Base-by-base conservation (phyloP, 1,140 invertebrate genomes). In the Nebria ingens region DNA sequence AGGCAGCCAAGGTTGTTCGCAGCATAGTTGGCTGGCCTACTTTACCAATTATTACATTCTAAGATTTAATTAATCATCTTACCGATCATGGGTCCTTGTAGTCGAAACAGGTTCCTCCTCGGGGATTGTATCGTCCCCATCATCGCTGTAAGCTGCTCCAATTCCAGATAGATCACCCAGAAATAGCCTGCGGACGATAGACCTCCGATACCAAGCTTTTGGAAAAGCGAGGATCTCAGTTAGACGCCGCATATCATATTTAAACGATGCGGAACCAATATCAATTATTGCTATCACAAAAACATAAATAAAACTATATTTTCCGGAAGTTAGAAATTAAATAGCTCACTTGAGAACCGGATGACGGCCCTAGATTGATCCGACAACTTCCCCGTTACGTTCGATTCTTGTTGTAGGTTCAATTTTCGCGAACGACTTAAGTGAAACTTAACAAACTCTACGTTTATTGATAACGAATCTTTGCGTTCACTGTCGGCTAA, bases 191-290 rank as follows among this genome's bases (percentile, higher is more conserved):
- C 94, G 75, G 19, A 97, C 92, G 58, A 98, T 93, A 58, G 89
- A 91, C 15, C 93, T 79, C 19, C 95, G 76, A 68, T 97, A 97
- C 96, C 97, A 99, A 2, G 96, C 95, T 74, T 96, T 97, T 0
- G 97, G 96, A 68, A 99, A 98, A 2, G 93, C 92, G 34, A 99
- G 72, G 62, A 98, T 97, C 74, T 99, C 97, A 0, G 91, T 93
- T 55, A 98, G 71, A n/a, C 96, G 79, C 52, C 96, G 79, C 93
- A 98, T 98, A 69, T 99, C 97, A 71, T 98, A 98, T 67, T 98
- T 97, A 70, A 99, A 98, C 19, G 90, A 93, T 19, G 96, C 96
- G n/a, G 89, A 93, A 21, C 95, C 96, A 65, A 98, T 93, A 72
- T 97, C 93, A 62, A 93, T 85, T 58, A 97, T 93, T 11, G 89